A percentile compares a stretch with the other conserved stretches of the same genome.
Evolutionary conservation across 2,113 vertebrate genomes (phyloP).

Genomic region (Lamprologus sp.): DNA sequence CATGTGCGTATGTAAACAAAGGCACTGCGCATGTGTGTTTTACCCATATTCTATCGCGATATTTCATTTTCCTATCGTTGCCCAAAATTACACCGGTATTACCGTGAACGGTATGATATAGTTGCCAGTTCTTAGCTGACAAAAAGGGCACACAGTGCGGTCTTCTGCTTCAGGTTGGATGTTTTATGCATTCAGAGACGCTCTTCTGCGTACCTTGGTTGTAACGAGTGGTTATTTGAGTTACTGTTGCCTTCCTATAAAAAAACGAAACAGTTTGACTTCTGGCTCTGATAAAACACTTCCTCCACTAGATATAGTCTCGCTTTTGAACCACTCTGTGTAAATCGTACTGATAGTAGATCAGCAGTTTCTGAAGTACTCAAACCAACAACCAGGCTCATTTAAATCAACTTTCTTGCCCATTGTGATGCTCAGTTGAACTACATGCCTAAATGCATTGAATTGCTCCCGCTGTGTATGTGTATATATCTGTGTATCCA

Average conservation of each 20-base stretch:
- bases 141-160: not conserved
- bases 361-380: not conserved
- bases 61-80: not conserved
- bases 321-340: not conserved
- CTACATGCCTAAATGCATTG: not conserved
- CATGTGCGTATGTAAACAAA: too few species aligned
- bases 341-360: not conserved
- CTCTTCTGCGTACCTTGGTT: not conserved
- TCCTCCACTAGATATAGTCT: not conserved
- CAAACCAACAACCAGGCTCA: not conserved
- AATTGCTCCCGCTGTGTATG: not conserved
- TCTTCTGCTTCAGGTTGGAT: not conserved
- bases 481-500: not conserved
- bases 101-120: not conserved
- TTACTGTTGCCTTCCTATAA: not conserved
- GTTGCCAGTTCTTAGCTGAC: not conserved
- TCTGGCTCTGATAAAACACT: not conserved
- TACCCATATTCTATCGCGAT: not conserved
- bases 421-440: not conserved
- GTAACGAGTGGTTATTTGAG: not conserved
- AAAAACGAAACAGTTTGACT: not conserved
- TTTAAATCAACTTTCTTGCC: not conserved
- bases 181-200: not conserved
- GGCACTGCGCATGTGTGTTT: rapidly evolving
- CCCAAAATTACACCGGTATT: not conserved